Percentiles rank a stretch among this genome's conserved stretches.
phyloP scores from a whole-genome alignment of 2,113 vertebrate species.

The Hemichromis elongatus region DNA sequence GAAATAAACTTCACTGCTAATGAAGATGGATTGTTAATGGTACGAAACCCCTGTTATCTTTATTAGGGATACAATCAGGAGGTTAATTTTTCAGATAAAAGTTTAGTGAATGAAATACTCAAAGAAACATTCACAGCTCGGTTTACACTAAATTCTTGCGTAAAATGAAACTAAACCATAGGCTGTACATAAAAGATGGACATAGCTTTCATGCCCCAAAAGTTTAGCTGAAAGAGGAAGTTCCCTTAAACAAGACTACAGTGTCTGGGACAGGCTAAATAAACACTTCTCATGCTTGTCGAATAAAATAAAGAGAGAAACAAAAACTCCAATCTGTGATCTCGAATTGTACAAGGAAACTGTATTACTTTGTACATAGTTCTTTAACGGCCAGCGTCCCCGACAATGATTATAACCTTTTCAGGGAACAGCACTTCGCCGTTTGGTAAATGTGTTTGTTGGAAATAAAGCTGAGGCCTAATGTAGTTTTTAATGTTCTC shows the following conservation, averaged over 20 bases:
- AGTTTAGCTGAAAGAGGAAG: neutral
- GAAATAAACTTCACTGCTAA: neutral
- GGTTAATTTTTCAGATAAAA: fast-evolving
- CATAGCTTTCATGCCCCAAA: fast-evolving
- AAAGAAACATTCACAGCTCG: neutral
- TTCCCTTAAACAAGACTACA: neutral
- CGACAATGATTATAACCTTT: neutral
- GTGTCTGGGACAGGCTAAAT: neutral
- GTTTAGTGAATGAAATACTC: neutral
- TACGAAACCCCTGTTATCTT: neutral
- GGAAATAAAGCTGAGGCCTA: neutral
- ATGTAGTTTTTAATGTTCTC: neutral
- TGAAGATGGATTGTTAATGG: fast-evolving
- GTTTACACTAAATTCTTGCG: neutral
- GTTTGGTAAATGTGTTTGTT: neutral
- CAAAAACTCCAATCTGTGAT: neutral
- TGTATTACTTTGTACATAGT: fast-evolving
- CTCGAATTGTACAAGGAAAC: neutral
- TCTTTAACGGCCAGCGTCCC: neutral
- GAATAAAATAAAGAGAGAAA: fast-evolving
- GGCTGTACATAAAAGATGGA: neutral
- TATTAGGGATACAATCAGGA: neutral
- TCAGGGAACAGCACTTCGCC: neutral
- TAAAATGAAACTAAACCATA: fast-evolving
- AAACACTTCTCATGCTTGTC: fast-evolving